Evolutionary conservation across 92 coral and sea anemone genomes (phyloP), one percentile per base, ranked within the genome.

Genomic region (Paramuricea clavata): DNA sequence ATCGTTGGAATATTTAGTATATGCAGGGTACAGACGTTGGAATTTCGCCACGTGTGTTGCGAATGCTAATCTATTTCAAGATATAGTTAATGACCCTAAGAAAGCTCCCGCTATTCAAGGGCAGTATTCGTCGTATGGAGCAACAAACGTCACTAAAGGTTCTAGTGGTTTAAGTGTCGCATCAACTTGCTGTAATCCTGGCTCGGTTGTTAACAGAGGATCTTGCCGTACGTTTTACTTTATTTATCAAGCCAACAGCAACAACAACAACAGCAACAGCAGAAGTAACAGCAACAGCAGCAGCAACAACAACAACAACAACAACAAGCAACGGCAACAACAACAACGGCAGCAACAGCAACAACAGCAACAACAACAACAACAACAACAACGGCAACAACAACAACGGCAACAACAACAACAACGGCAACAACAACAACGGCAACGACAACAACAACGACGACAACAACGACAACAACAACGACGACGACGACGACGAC

Each of bases 161-260:
- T 43, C 52, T 33, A 49, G 30, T 74, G 76, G 80, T 2, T 35
- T 44, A 22, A 12, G 28, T 57, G 61, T 28, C 39, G 13, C 31
- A 12, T 74, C 85, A 22, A 56, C 69, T 5, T 86, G 89, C 42
- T 86, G 89, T 41, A 31, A 33, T 2, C 49, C 67, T 6, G 89
- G 89, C 31, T 67, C 73, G n/a, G 78, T 86, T 30, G 28, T 36
- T 44, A 39, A 6, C 8, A 26, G 21, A 25, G 78, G 76, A 23
- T 21, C 15, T 5, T 86, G 89, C 49, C 74, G 89, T 86, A 69
- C 23, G 89, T 77, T 39, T 54, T 13, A 21, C 21, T 50, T 50
- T 50, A 13, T 50, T 50, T 50, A 16, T 50, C n/a, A n/a, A n/a
- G 8, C 42, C 54, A 15, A 50, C 78, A 19, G 36, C 78, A 36